Base-by-base conservation (phyloP, 2,888 invertebrate genomes). In the Metalampra italica region DNA sequence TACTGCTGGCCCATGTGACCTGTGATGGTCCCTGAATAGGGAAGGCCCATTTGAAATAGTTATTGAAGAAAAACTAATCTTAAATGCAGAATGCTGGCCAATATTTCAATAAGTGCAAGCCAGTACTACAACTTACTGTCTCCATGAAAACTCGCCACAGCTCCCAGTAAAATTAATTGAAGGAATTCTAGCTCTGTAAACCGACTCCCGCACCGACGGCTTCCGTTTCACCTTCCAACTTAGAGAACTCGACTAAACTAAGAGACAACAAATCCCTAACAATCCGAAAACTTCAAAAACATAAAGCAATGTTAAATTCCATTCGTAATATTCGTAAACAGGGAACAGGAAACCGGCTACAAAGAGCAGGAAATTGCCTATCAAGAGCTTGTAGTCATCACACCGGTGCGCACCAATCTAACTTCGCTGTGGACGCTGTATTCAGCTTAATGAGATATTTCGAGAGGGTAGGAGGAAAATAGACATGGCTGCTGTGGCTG, bases 351-450 rank as follows among this genome's bases (percentile, higher is more conserved):
- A 75, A 67, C 62, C 54, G 48, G 60, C 68, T 66, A 85, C 87
- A 88, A 87, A 88, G 86, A 66, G 62, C 66, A 76, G 87, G 87
- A 88, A 88, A 86, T 87, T 87, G 86, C 83, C 83, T 87, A 88
- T 86, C 82, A 78, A 71, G 68, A 72, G 64, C 64, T 72, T 72
- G 72, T 71, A 80, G 82, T 79, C 81, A 82, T 74, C 74, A 73
- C 62, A 64, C 62, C 66, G 63, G 62, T 60, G 66, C 61, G 64
- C 66, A 62, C 67, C 83, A 85, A 85, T 86, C 78, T 84, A 85
- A 85, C 84, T 87, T 84, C 64, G 56, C 68, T 63, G 64, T 66
- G 78, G 77, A 74, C 75, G 73, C 58, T 62, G 62, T 74, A 68
- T 71, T 67, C 66, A 54, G 62, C 59, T 75, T 80, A 84, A 85